Evolutionary conservation across 2,797 vertebrate species (phyloP).

Genomic region (Spinus olivaceus): DNA sequence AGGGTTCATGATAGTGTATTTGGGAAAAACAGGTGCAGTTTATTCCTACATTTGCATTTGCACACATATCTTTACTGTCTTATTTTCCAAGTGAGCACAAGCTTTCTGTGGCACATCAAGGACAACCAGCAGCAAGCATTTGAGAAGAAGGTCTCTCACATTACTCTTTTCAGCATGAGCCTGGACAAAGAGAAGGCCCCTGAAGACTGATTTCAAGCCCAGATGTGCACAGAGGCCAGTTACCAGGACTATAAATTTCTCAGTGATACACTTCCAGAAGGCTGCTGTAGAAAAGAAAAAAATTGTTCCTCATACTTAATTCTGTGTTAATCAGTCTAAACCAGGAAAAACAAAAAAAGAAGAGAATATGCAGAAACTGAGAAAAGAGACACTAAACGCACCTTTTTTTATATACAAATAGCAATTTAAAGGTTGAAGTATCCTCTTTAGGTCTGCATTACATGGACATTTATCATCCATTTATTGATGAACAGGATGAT

Average conservation of each 20-base stretch:
- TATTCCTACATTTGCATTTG: background rate
- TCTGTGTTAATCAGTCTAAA: background rate
- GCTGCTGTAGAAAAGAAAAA: background rate
- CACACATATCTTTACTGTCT: background rate
- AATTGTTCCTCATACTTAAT: background rate
- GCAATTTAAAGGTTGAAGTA: rapidly evolving
- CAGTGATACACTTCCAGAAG: background rate
- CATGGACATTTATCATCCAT: background rate
- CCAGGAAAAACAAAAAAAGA: background rate
- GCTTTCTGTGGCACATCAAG: background rate
- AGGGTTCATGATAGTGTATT: rapidly evolving
- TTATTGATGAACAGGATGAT: background rate
- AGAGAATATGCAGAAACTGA: background rate
- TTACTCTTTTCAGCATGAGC: background rate
- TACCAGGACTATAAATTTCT: background rate
- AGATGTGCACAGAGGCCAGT: background rate
- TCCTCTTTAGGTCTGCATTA: background rate
- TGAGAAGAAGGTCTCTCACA: background rate
- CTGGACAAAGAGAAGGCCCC: background rate
- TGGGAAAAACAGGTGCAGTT: rapidly evolving
- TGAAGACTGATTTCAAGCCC: background rate
- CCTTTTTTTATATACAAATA: background rate
- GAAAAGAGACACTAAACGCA: background rate
- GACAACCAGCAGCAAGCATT: background rate
- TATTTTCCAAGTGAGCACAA: background rate